Evolutionary conservation across 2,113 vertebrate genomes (phyloP), one percentile per base, ranked within the genome.

Genomic region (Aix galericulata): DNA sequence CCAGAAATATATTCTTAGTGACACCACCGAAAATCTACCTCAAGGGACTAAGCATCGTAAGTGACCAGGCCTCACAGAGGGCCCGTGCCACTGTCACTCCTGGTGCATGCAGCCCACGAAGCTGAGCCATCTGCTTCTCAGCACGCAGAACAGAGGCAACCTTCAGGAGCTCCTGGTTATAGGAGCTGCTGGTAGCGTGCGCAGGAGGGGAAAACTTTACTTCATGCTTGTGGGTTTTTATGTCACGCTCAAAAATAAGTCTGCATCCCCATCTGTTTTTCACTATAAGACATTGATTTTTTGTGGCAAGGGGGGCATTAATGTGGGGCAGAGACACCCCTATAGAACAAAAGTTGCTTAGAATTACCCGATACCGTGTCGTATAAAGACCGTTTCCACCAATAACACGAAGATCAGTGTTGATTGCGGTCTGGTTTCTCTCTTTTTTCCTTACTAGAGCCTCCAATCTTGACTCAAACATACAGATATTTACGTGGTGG

Each of bases 51-150:
- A 15, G 62, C 14, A 53, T 42, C 66, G 36, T 0, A 13, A 84
- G 38, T 0, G 1, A 22, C 46, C 0, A 4, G 82, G 71, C 38
- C 34, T 29, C 48, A 29, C 26, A 29, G 34, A 53, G 34, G 7
- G 48, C 27, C 69, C 11, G 26, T 32, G 22, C 36, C 63, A 68
- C 73, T 27, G 14, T 16, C 73, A 6, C 12, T 66, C n/a, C 66
- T 3, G 0, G 1, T 1, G 36, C 12, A 27, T 55, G 77, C 60
- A 74, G 27, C 62, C 56, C 60, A 22, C 18, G 17, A 29, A 32
- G 87, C 79, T 38, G 66, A 83, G 31, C 76, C 80, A 48, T 59
- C 86, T 66, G 82, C 64, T 91, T 26, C 38, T 64, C 29, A 50
- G 22, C 25, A 10, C 46, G 31, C 48, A 8, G 9, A 82, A 76